These are phyloP conservation scores for Ispidina lecontei DNA, from an alignment of 2,797 vertebrate species.

Conservation along the genomic window DNA sequence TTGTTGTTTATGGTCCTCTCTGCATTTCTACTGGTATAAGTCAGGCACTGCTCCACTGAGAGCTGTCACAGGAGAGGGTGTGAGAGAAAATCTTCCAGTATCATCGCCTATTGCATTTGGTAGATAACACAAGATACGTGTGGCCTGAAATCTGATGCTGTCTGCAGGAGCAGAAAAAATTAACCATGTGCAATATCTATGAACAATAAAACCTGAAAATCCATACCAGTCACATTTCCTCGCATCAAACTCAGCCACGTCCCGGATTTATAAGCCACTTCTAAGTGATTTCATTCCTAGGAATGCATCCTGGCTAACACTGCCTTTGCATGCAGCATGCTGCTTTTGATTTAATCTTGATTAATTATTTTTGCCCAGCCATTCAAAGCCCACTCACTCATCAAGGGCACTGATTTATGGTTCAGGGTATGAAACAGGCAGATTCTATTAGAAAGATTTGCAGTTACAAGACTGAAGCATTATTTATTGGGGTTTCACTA, in stretches of 20 bases:
- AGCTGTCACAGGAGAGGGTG: accelerated
- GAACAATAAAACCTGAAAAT: conserved; percentile 32
- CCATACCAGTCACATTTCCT: conserved; percentile 1
- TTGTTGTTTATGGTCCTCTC: background rate
- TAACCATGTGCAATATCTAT: background rate
- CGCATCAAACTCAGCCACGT: background rate
- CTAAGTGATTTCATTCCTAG: background rate
- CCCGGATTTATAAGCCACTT: conserved; percentile 57
- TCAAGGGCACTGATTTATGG: conserved; percentile 2
- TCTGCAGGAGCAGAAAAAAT: background rate
- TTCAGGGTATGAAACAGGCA: conserved; percentile 22
- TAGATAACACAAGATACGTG: accelerated
- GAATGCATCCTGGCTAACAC: conserved; percentile 17
- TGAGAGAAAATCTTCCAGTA: background rate
- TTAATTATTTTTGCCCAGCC: conserved; percentile 59
- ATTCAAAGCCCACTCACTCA: conserved; percentile 28
- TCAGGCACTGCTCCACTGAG: background rate
- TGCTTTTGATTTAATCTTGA: conserved; percentile 58
- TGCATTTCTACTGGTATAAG: background rate
- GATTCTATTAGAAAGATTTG: conserved; percentile 48
- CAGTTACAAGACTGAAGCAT: background rate
- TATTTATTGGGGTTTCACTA: conserved; percentile 8
- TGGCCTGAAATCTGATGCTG: background rate
- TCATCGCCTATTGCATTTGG: accelerated
- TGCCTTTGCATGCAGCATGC: background rate